Evolutionary conservation across 2,797 vertebrate genomes (phyloP).

Genomic region (Tokudaia muenninki): DNA sequence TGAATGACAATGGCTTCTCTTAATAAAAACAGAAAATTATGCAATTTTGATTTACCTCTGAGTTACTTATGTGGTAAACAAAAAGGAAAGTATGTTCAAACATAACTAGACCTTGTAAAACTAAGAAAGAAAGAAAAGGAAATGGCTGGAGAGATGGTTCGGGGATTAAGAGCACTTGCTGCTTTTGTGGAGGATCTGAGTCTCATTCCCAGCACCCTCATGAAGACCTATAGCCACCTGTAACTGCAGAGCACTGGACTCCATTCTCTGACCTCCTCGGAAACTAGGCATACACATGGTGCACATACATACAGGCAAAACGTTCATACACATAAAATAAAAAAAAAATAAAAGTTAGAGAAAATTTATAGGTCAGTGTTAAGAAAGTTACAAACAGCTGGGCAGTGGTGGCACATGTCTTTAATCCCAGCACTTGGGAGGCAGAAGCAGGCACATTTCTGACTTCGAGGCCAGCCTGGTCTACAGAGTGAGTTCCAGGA

Average conservation of each 20-base stretch:
- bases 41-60: neutral
- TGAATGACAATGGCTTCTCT: neutral
- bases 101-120: neutral
- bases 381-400: neutral
- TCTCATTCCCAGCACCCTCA: neutral
- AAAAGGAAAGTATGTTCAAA: neutral
- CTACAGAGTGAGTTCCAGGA: too few relatives aligned
- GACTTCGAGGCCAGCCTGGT: too few relatives aligned
- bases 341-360: neutral
- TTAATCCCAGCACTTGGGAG: too few relatives aligned
- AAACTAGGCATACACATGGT: neutral
- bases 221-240: too few relatives aligned
- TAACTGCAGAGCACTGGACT: neutral
- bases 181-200: neutral
- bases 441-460: too few relatives aligned
- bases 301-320: neutral
- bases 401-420: too few relatives aligned
- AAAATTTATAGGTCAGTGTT: neutral
- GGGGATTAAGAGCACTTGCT: neutral
- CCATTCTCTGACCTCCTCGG: too few relatives aligned
- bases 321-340: neutral
- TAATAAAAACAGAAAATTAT: constrained; percentile 43
- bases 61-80: neutral
- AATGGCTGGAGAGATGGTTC: neutral
- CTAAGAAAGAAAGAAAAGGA: neutral